Conservation (phyloP, 2,113 vertebrate species). For the Sarotherodon lohbergeri region DNA sequence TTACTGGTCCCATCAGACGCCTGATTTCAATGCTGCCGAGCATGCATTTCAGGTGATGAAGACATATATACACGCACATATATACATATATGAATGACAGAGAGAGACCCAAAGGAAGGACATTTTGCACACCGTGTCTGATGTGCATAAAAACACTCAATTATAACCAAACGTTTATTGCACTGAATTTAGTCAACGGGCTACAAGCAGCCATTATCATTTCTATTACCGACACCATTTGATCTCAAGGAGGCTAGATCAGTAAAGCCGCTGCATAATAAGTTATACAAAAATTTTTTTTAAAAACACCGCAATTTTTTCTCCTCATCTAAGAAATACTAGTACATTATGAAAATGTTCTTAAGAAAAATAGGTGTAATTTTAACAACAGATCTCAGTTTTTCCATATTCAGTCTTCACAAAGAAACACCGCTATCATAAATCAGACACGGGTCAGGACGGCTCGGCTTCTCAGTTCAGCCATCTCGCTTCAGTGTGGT, state of each 20-base stretch:
- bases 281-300: background rate
- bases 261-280: background rate
- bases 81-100: background rate
- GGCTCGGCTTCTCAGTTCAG: fast-evolving
- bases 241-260: background rate
- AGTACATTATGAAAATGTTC: background rate
- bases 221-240: background rate
- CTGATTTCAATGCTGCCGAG: background rate
- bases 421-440: background rate
- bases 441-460: background rate
- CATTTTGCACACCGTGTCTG: background rate
- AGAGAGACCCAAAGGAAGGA: background rate
- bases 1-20: background rate
- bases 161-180: background rate
- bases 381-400: background rate
- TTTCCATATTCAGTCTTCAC: background rate
- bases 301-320: background rate
- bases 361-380: background rate
- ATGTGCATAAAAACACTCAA: background rate
- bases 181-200: background rate
- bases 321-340: fast-evolving
- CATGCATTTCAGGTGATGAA: background rate
- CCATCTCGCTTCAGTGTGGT: background rate
- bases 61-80: background rate
- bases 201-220: background rate